phyloP scores from a whole-genome alignment of 37 sponge, comb jelly and placozoan species.

The Tethya wilhelma region DNA sequence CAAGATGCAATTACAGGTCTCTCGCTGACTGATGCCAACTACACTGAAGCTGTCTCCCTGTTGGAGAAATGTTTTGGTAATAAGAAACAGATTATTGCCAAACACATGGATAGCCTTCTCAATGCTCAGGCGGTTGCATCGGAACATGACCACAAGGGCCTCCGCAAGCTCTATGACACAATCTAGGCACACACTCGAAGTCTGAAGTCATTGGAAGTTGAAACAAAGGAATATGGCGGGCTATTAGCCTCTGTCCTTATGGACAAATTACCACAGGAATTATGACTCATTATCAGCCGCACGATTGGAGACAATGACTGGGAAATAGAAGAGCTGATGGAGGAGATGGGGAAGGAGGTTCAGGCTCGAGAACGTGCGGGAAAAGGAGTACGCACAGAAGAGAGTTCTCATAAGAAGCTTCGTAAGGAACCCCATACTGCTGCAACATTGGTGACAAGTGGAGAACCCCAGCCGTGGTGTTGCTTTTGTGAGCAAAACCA shows the following conservation, averaged over 20 bases:
- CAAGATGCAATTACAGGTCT: slow-evolving; percentile 15
- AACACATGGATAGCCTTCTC: slow-evolving; percentile 44
- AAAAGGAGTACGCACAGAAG: no score
- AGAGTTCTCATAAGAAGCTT: no score
- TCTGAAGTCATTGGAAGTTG: slow-evolving; percentile 35
- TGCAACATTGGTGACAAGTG: no score
- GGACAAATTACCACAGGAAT: slow-evolving; percentile 20
- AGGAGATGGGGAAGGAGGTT: slow-evolving; percentile 22
- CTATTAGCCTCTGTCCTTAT: slow-evolving; percentile 33
- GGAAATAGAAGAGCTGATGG: slow-evolving; percentile 15
- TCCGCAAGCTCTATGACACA: slow-evolving; percentile 23
- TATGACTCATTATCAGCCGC: slow-evolving; percentile 30
- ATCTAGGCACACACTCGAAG: slow-evolving; percentile 35
- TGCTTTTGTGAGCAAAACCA: slow-evolving; percentile 23
- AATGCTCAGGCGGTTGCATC: slow-evolving; percentile 16
- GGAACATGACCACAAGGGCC: not conserved
- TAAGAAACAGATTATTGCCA: slow-evolving; percentile 22
- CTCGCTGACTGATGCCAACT: slow-evolving; percentile 18
- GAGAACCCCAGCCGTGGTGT: no score
- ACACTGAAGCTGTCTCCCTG: slow-evolving; percentile 14
- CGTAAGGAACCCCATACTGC: no score
- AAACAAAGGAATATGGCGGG: slow-evolving; percentile 22
- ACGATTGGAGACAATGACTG: not conserved
- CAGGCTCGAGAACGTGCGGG: slow-evolving; percentile 17
- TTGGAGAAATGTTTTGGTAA: slow-evolving; percentile 42